Evolutionary conservation across 2,888 invertebrate species (phyloP).

Genomic region (Hydroisotoma schaefferi): DNA sequence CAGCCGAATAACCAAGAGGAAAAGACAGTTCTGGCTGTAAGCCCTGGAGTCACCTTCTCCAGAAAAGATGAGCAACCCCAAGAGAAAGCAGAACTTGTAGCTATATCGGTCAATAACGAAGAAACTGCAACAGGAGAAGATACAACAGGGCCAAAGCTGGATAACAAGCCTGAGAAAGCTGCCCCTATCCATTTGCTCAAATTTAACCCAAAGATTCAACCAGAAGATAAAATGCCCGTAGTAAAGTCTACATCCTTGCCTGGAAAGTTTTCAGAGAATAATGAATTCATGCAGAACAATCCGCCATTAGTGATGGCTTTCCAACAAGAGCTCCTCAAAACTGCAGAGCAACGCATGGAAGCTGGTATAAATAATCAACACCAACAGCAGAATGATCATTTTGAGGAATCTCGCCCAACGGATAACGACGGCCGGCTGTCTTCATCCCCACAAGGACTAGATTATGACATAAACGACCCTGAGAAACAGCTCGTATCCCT

Average conservation of each 20-base stretch:
- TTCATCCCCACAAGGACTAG: background rate
- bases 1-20: background rate
- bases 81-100: background rate
- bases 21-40: background rate
- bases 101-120: background rate
- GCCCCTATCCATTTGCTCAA: background rate
- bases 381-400: background rate
- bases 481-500: conserved; percentile 23
- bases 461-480: background rate
- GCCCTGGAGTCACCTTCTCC: background rate
- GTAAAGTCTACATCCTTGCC: background rate
- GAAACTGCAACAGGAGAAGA: background rate
- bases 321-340: too few relatives aligned
- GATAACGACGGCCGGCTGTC: too few relatives aligned
- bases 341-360: too few relatives aligned
- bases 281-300: background rate
- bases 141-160: background rate
- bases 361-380: background rate
- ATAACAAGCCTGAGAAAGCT: background rate
- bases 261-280: background rate
- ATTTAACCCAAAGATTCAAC: background rate
- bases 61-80: background rate
- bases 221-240: background rate
- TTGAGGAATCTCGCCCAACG: too few relatives aligned
- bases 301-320: too few relatives aligned